Base-by-base conservation (phyloP, 2,888 invertebrate genomes). In the Chrysina gloriosa region DNA sequence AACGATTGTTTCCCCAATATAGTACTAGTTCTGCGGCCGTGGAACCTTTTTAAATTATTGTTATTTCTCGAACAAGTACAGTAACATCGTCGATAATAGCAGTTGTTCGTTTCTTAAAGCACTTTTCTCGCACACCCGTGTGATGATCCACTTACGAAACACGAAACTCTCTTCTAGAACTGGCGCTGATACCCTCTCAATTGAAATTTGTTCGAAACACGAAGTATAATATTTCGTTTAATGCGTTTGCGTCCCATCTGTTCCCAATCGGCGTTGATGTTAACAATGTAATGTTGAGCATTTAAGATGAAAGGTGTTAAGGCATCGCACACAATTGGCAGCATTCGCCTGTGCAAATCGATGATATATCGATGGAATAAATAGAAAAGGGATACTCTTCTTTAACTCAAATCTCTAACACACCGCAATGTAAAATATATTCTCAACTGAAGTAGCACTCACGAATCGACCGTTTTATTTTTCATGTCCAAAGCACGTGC, bases 91-190 rank as follows among this genome's bases (percentile, higher is more conserved):
- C 36, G 36, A 42, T 42, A 42, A 42, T 16, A 16, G 16, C 14
- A 11, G 39, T 39, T 39, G 39, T 39, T 11, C 39, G 42, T 14
- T 42, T 42, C 42, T 16, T 42, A 42, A 42, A 42, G 42, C 16
- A 42, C 16, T 42, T 16, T 42, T 14, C 3, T 14, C 42, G 42
- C 19, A 42, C 14, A 42, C 5, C 19, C 19, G 19, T 19, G 2
- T 42, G 42, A 42, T 16, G 42, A 42, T 14, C 42, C 42, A 42
- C 11, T 42, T 42, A 16, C 19, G 42, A 42, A 42, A 42, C 19
- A 42, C 42, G 42, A 0, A 42, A 42, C 42, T 42, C 36, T 36
- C 19, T 4, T 42, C 42, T 42, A 42, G 16, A 42, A 4, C 42
- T 7, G 5, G 42, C 42, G 42, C 19, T 42, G 19, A 14, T 42